Percentiles rank a stretch among this genome's conserved stretches.
phyloP scores from a whole-genome alignment of 2,888 invertebrate genomes.

The Amblyteles armatorius region DNA sequence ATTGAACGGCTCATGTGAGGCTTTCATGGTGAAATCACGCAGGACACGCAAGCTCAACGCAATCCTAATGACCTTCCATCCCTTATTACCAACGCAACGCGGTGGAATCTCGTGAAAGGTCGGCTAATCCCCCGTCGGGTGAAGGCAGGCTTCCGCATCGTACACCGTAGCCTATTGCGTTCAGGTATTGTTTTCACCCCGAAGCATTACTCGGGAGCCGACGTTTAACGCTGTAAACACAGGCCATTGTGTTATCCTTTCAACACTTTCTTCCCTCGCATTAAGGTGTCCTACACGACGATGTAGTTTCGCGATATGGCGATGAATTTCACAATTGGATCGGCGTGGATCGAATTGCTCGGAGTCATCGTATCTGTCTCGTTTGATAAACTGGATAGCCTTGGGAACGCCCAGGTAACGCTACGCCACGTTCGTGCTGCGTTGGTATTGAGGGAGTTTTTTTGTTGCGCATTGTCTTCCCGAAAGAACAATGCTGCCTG shows the following conservation, averaged over 20 bases:
- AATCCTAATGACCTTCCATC: slow-evolving; percentile 29
- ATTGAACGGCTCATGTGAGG: neutral
- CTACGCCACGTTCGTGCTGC: neutral
- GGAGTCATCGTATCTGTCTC: slow-evolving; percentile 2
- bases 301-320: neutral
- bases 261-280: neutral
- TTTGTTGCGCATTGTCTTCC: neutral
- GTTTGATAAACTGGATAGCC: slow-evolving; percentile 19
- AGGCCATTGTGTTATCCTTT: neutral
- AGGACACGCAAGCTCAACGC: slow-evolving; percentile 33
- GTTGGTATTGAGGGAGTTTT: neutral
- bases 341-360: slow-evolving; percentile 5
- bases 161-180: slow-evolving; percentile 26
- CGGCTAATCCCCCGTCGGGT: slow-evolving; percentile 6
- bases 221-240: slow-evolving; percentile 12
- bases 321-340: slow-evolving; percentile 14
- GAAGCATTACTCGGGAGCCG: neutral
- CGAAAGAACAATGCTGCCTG: neutral
- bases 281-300: neutral
- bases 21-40: slow-evolving; percentile 21
- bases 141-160: neutral
- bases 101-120: slow-evolving; percentile 24
- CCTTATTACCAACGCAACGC: slow-evolving; percentile 23
- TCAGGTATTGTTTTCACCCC: slow-evolving; percentile 19
- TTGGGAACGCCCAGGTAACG: slow-evolving; percentile 21